phyloP scores from a whole-genome alignment of 2,888 invertebrate species.

The Helobdella robusta region DNA sequence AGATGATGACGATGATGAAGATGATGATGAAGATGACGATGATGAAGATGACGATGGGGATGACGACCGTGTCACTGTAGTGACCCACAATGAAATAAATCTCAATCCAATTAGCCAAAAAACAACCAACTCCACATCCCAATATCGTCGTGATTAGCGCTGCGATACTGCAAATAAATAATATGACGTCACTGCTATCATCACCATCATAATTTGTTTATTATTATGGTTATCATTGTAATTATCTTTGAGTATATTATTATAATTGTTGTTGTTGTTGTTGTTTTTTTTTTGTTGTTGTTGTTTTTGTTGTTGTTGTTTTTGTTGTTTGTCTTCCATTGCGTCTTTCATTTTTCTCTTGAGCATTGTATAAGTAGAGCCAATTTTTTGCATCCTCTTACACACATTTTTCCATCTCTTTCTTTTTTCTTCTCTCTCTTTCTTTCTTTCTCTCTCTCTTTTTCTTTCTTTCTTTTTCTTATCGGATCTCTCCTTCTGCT shows the following conservation, averaged over 20 bases:
- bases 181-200: too few species aligned
- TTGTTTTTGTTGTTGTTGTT: neutral
- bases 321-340: neutral
- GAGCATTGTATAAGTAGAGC: too few species aligned
- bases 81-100: neutral
- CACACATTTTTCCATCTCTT: neutral
- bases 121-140: neutral
- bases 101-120: neutral
- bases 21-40: slow-evolving; percentile 20
- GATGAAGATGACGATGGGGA: slow-evolving; percentile 17
- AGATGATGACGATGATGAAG: slow-evolving; percentile 25
- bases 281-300: neutral
- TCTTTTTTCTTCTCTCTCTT: slow-evolving; percentile 3
- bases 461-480: slow-evolving; percentile 1
- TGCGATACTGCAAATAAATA: neutral
- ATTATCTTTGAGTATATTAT: neutral
- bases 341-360: too few species aligned
- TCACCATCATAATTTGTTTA: too few species aligned
- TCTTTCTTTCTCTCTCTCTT: slow-evolving; percentile 3
- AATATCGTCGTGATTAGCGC: neutral
- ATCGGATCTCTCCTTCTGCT: too few species aligned
- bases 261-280: neutral
- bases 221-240: too few species aligned
- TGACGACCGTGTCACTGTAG: neutral
- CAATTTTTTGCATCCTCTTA: neutral